Percentiles rank a stretch among this genome's conserved stretches.
Conservation (phyloP, 2,113 vertebrate genomes). For the Lipotes vexillifer region DNA sequence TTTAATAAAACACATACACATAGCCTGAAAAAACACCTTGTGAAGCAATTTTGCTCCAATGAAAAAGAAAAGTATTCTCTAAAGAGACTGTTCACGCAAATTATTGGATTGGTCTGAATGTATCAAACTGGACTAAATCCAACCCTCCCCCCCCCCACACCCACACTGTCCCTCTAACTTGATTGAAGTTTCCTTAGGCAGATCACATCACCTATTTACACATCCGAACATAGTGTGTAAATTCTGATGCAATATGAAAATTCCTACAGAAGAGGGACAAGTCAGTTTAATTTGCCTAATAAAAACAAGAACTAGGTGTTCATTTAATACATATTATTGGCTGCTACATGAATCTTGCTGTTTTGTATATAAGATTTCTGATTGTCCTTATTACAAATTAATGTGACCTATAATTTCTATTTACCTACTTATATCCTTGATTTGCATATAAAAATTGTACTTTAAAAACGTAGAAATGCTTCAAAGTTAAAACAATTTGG, state of each 20-base stretch:
- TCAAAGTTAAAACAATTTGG: not conserved
- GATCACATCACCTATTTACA: not conserved
- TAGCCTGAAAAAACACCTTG: not conserved
- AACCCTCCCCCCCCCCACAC: accelerated
- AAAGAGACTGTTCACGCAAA: not conserved
- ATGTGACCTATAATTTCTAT: not conserved
- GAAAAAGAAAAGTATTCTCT: not conserved
- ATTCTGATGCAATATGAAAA: not conserved
- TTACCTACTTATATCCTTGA: not conserved
- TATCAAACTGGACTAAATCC: not conserved
- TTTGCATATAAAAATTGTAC: not conserved
- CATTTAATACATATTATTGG: not conserved
- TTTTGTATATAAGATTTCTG: not conserved
- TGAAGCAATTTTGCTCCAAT: too few relatives aligned
- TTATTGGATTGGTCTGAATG: not conserved
- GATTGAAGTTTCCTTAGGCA: not conserved
- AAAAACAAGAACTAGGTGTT: not conserved
- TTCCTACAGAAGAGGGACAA: not conserved
- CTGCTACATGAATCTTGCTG: not conserved
- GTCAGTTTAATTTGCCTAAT: not conserved
- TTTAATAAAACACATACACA: not conserved
- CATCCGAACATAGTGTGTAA: not conserved
- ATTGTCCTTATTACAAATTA: not conserved
- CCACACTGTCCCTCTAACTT: not conserved
- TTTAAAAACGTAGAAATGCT: not conserved